phyloP scores from a whole-genome alignment of 2,113 vertebrate genomes.

The Bothrops jararaca region DNA sequence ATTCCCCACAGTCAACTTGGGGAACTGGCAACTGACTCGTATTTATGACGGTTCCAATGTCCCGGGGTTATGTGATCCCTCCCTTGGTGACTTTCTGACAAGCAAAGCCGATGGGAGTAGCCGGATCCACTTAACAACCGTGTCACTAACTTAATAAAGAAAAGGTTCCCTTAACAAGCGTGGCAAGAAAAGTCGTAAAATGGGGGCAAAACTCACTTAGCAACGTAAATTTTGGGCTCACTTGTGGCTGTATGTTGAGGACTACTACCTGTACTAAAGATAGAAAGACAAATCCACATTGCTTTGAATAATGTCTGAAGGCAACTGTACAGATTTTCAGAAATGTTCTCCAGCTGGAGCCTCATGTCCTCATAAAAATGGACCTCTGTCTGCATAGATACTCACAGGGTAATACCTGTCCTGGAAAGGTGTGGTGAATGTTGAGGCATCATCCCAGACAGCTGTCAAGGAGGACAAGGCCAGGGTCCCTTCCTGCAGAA shows the following conservation, averaged over 20 bases:
- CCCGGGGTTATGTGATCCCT: fast-evolving
- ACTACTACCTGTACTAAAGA: background rate
- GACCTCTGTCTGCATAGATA: background rate
- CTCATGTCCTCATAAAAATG: background rate
- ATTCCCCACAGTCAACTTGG: no score
- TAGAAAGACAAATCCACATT: background rate
- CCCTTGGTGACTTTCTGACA: no score
- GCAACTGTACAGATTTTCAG: background rate
- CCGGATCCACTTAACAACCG: no score
- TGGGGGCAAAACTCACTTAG: no score
- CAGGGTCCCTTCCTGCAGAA: background rate
- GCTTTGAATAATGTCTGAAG: background rate
- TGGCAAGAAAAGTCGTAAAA: no score
- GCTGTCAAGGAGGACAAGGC: background rate
- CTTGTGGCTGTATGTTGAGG: no score
- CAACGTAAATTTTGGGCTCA: no score
- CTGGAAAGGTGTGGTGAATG: background rate
- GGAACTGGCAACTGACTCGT: no score
- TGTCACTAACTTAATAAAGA: no score
- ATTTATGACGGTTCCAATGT: no score
- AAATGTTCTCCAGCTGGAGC: background rate
- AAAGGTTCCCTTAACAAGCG: no score
- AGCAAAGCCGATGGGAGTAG: no score
- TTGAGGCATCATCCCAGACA: background rate
- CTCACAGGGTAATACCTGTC: background rate